A percentile compares a stretch with the other conserved stretches of the same genome.
phyloP scores from a whole-genome alignment of 2,888 invertebrate genomes.

The Agonopterix subpropinquella region DNA sequence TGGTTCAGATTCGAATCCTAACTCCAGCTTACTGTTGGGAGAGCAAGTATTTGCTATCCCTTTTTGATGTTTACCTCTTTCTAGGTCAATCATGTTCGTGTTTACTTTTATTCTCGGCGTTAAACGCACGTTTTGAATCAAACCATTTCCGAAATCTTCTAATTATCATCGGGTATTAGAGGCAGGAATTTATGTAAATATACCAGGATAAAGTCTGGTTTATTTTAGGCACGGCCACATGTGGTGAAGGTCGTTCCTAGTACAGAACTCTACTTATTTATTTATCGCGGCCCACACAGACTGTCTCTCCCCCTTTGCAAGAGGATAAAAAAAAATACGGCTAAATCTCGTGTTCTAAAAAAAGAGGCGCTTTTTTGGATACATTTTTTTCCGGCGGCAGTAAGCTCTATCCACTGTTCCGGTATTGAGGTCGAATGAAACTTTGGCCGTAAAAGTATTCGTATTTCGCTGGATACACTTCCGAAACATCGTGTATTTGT shows the following conservation, averaged over 20 bases:
- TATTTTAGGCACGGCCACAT: conserved; percentile 61
- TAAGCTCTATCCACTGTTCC: conserved; percentile 6
- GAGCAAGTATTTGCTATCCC: too few relatives aligned
- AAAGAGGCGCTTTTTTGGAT: not conserved
- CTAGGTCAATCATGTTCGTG: too few relatives aligned
- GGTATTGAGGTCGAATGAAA: conserved; percentile 1
- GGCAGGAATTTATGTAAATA: conserved; percentile 18
- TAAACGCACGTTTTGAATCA: too few relatives aligned
- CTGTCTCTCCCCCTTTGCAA: conserved; percentile 30
- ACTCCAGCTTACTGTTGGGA: too few relatives aligned
- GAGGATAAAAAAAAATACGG: conserved; percentile 14
- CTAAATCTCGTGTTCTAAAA: not conserved
- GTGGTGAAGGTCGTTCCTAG: conserved; percentile 57
- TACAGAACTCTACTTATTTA: conserved; percentile 57
- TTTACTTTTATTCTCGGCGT: too few relatives aligned
- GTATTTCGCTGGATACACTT: not conserved
- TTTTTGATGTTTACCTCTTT: too few relatives aligned
- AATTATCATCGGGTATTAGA: conserved; percentile 29
- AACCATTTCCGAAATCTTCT: conserved; percentile 10
- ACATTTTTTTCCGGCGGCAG: conserved; percentile 3
- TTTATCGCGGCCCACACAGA: conserved; percentile 49
- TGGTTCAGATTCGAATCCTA: not conserved
- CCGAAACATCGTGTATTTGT: not conserved
- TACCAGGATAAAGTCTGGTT: conserved; percentile 22
- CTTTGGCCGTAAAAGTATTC: not conserved